A percentile compares a stretch with the other conserved stretches of the same genome.
Conservation (phyloP, 2,797 vertebrate genomes). For the Cephalopachus bancanus region DNA sequence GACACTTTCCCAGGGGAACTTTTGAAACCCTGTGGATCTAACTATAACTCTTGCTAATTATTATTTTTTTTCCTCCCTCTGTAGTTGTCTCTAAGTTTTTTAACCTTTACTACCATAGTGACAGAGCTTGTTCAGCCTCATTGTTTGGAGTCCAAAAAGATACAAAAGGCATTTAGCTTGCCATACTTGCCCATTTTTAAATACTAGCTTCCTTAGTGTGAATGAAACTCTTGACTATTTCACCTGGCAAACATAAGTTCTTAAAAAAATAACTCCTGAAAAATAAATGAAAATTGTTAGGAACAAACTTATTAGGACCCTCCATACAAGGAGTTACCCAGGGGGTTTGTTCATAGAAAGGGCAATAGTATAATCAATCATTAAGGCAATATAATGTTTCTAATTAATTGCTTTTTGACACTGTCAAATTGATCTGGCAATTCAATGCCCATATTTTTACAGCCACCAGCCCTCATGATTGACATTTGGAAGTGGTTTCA, state of each 20-base stretch:
- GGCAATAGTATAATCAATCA: neutral
- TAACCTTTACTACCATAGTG: neutral
- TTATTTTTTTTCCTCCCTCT: neutral
- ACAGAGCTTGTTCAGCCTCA: neutral
- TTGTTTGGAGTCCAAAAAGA: neutral
- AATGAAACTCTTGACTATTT: constrained; percentile 44
- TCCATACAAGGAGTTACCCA: neutral
- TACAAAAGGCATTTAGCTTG: neutral
- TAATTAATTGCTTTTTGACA: neutral
- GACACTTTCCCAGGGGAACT: neutral
- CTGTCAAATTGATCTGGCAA: neutral
- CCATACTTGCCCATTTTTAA: neutral
- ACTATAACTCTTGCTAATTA: constrained; percentile 31
- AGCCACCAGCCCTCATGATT: neutral
- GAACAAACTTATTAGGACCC: neutral
- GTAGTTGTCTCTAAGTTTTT: neutral
- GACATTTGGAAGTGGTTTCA: neutral
- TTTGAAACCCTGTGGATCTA: neutral
- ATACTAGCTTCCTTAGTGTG: neutral
- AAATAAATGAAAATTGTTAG: neutral
- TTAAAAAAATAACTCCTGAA: neutral
- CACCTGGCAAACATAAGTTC: neutral
- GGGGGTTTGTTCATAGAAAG: neutral
- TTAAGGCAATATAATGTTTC: neutral
- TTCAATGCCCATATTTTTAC: neutral